Evolutionary conservation across 2,113 vertebrate genomes (phyloP), one percentile per base, ranked within the genome.

Genomic region (Eptatretus burgeri): DNA sequence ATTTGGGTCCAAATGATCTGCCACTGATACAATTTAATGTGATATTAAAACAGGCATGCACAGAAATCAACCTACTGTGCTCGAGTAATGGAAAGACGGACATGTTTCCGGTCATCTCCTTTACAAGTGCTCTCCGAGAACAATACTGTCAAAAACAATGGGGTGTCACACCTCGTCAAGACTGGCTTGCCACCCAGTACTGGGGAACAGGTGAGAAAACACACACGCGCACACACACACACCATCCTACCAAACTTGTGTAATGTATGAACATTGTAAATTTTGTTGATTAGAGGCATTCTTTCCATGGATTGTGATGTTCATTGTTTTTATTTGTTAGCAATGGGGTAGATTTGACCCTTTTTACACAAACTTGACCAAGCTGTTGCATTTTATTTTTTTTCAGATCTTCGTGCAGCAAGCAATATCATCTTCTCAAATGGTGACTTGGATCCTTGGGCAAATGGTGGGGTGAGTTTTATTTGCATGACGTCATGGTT

Each of bases 391-490:
- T 19, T 14, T 51, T 49, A 49, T n/a, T 12, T 41, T 16, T n/a
- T 71, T 75, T 63, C 71, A 94, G 86, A 77, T 51, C 75, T 93
- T 66, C 73, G 69, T 56, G 74, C 78, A 1, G 75, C 82, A 67
- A 89, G 79, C 75, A 91, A 89, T 73, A 85, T 95, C 1, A 83
- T 95, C 64, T 95, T 93, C 74, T 94, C 86, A 63, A 95, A 95
- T 0, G 87, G 88, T 41, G 79, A 91, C 67, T 73, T 93, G 74
- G 88, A 95, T 71, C 88, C 88, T 0, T 95, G 87, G 87, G 83
- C 86, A 5, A 78, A 85, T 2, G 85, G 86, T 7, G 85, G 88
- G 73, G 86, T 94, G 75, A 80, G 79, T 18, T 60, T n/a, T 17
- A 60, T 60, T n/a, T n/a, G n/a, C n/a, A n/a, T n/a, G n/a, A n/a